A percentile compares a stretch with the other conserved stretches of the same genome.
Conservation (phyloP, 2,888 invertebrate species). For the Plagiodera versicolora region DNA sequence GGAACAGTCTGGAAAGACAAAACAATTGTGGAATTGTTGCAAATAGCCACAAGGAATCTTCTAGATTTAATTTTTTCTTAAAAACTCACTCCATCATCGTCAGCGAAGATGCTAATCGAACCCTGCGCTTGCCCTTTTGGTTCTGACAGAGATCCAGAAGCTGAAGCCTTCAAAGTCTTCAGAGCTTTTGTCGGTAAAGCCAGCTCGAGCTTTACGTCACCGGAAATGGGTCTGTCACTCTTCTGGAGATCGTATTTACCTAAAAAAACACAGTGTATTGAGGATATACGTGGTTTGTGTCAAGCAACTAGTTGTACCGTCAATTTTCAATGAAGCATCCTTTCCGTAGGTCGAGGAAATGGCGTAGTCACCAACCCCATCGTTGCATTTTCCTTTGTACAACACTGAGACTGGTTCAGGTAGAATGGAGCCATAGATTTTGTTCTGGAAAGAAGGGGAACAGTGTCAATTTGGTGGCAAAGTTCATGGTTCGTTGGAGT, state of each 20-base stretch:
- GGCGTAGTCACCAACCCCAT: conserved; percentile 34
- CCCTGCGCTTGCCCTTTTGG: conserved; percentile 43
- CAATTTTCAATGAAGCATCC: conserved; percentile 40
- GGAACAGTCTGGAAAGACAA: conserved; percentile 48
- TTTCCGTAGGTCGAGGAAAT: conserved; percentile 38
- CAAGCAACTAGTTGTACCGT: too few relatives aligned
- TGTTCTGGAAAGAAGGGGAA: conserved; percentile 26
- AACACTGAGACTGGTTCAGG: conserved; percentile 47
- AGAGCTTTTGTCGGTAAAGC: conserved; percentile 62
- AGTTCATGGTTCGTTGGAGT: too few relatives aligned
- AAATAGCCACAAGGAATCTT: too few relatives aligned
- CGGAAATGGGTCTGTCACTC: conserved; percentile 53
- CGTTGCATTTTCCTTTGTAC: conserved; percentile 35
- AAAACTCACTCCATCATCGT: conserved; percentile 34
- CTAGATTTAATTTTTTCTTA: too few relatives aligned
- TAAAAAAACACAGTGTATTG: too few relatives aligned
- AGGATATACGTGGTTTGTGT: too few relatives aligned
- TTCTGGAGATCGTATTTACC: conserved; percentile 54
- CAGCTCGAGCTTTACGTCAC: conserved; percentile 57
- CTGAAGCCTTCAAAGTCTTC: conserved; percentile 59
- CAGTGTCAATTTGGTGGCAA: too few relatives aligned
- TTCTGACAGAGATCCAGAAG: conserved; percentile 48
- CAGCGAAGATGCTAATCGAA: conserved; percentile 38
- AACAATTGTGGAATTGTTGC: too few relatives aligned
- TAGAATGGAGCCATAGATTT: conserved; percentile 50